Base-by-base conservation (phyloP, 1,140 invertebrate genomes). In the Zaprionus davidi region DNA sequence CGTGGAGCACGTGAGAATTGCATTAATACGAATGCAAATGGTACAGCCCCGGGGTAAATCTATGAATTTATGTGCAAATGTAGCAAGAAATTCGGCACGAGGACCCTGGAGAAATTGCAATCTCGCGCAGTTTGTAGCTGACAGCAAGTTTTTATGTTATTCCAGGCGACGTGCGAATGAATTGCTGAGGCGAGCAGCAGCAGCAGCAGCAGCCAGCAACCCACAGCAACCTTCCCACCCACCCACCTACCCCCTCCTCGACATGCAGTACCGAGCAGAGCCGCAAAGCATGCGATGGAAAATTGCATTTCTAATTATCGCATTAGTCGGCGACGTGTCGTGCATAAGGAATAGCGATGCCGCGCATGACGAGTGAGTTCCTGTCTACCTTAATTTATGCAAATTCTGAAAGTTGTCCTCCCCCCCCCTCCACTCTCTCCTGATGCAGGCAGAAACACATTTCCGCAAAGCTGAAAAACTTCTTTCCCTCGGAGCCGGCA, bases 261-360 rank as follows among this genome's bases (percentile, higher is more conserved):
- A 44, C 66, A 90, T 83, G 83, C 84, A 88, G 69, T 82, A 82
- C 72, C 72, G 56, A 49, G 75, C 76, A 70, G 71, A 70, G 71
- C 83, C 83, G 69, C 84, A 67, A 82, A 87, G 80, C 80, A 87
- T 90, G 85, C 85, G 74, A 70, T 82, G 86, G 79, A 90, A 91
- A 92, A 92, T 92, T 91, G 90, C 90, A 88, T 79, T 88, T 90
- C 83, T 92, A 92, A 92, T 92, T 92, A 92, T 92, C 86, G 82
- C 86, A 85, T 92, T 92, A 90, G 81, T 74, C 76, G 60, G 76
- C 60, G 64, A 92, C 90, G 90, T 91, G 90, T 87, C 76, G 73
- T 87, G 90, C 90, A 92, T 92, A 88, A 84, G 90, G 79, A 92
- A 92, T 74, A 70, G 66, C 70, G 65, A 69, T 56, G 77, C 55